A percentile compares a stretch with the other conserved stretches of the same genome.
phyloP scores from a whole-genome alignment of 2,113 vertebrate species.

The Boulengeromyrus knoepffleri region DNA sequence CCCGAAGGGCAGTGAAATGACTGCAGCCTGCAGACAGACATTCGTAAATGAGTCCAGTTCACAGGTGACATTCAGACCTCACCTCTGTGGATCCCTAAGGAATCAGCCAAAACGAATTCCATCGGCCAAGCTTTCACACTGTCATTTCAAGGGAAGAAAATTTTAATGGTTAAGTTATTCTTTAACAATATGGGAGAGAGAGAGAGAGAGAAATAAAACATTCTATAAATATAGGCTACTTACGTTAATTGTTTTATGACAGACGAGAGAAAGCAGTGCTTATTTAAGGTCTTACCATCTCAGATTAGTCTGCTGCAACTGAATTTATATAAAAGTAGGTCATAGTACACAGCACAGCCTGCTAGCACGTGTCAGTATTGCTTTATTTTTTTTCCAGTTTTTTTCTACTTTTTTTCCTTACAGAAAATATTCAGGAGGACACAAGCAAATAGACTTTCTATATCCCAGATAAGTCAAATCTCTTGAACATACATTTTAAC shows the following conservation, averaged over 20 bases:
- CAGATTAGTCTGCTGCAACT: not conserved
- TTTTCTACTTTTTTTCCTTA: not conserved
- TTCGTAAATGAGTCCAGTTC: constrained; percentile 52
- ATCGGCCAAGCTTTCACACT: constrained; percentile 35
- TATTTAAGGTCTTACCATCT: not conserved
- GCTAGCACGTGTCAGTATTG: not conserved
- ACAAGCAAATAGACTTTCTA: not conserved
- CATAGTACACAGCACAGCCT: not conserved
- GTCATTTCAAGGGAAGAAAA: constrained; percentile 38
- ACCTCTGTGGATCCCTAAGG: constrained; percentile 44
- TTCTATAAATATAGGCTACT: not conserved
- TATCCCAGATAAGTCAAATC: not conserved
- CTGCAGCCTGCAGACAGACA: constrained; percentile 48
- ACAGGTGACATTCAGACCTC: constrained; percentile 52
- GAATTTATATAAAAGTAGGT: not conserved
- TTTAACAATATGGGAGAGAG: not conserved
- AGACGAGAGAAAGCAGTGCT: not conserved
- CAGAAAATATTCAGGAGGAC: not conserved
- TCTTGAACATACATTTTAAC: not conserved
- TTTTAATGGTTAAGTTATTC: not conserved
- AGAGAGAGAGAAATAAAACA: not conserved
- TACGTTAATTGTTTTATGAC: not conserved
- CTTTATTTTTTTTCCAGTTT: not conserved
- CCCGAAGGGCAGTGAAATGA: constrained; percentile 48
- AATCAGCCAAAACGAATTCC: constrained; percentile 37